Conservation (phyloP, 2,113 vertebrate genomes). For the Amazona guildingii region DNA sequence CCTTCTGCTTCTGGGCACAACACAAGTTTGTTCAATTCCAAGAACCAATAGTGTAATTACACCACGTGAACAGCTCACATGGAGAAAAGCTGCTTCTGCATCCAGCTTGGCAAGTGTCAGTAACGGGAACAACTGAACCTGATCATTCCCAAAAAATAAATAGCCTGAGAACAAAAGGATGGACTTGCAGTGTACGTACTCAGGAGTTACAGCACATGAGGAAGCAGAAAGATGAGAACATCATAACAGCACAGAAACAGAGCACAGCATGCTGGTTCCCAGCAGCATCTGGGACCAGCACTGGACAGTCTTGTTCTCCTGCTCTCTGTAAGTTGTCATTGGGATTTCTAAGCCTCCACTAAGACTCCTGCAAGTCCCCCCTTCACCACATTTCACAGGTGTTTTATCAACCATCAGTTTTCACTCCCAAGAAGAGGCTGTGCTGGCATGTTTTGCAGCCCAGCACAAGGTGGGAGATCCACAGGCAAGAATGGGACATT, state of each 20-base stretch:
- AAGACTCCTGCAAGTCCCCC: not conserved
- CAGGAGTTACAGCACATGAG: not conserved
- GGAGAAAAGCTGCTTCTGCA: not conserved
- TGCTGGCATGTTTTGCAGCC: not conserved
- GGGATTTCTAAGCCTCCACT: not conserved
- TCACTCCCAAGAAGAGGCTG: not conserved
- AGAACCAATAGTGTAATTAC: not conserved
- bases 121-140: not conserved
- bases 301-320: not conserved
- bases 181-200: not conserved
- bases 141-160: not conserved
- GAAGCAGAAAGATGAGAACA: not conserved
- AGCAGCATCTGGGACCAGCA: not conserved
- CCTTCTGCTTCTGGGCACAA: not conserved
- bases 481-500: not conserved
- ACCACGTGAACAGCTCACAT: not conserved
- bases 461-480: not conserved
- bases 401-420: not conserved
- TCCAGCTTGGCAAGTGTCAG: not conserved
- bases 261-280: not conserved
- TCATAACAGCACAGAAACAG: not conserved
- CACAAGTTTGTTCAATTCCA: not conserved
- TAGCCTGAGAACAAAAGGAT: not conserved
- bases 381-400: not conserved
- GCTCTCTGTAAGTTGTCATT: not conserved